Base-by-base conservation (phyloP, 92 coral and sea anemone genomes). In the Porites evermanni region DNA sequence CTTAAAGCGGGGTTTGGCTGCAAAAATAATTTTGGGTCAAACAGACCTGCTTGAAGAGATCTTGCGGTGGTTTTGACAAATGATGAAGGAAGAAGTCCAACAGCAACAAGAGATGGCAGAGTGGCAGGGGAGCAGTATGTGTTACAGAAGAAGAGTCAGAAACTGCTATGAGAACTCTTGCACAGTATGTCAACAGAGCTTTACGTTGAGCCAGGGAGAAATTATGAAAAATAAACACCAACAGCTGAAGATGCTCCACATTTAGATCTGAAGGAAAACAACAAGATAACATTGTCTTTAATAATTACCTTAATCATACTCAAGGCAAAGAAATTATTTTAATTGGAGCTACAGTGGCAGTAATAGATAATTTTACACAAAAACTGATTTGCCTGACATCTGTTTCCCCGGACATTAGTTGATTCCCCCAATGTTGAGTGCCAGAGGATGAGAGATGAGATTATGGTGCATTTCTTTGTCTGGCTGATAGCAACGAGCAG, bases 211-310 rank as follows among this genome's bases (percentile, higher is more conserved):
- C 83, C 60, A 81, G 24, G 12, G 97, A 92, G 70, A 97, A 89
- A 74, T 97, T 97, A 75, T 97, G 99, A 71, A 95, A 97, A 79
- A 97, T 92, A 77, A 97, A 89, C 71, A 97, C 80, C 79, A 95
- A 87, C 72, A 97, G 90, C 84, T 97, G 99, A 1, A 97, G 94
- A 64, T 97, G 99, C 67, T 97, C 98, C 73, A 97, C 98, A 92
- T 95, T 97, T 11, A 97, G 75, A 93, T 97, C 99, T 93, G 85
- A 14, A 53, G 74, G 54, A 26, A 60, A 72, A 64, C 47, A 24
- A 72, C 12, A 53, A 23, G 19, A 70, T 32, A 71, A 18, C 32
- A 23, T 67, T 44, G 47, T 38, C 47, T 38, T 38, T 38, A 4
- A 4, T 3, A 38, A 38, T 38, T 38, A 38, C 47, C 47, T 38